phyloP scores from a whole-genome alignment of 2,888 invertebrate species.

The Gastracanthus pulcherrimus region DNA sequence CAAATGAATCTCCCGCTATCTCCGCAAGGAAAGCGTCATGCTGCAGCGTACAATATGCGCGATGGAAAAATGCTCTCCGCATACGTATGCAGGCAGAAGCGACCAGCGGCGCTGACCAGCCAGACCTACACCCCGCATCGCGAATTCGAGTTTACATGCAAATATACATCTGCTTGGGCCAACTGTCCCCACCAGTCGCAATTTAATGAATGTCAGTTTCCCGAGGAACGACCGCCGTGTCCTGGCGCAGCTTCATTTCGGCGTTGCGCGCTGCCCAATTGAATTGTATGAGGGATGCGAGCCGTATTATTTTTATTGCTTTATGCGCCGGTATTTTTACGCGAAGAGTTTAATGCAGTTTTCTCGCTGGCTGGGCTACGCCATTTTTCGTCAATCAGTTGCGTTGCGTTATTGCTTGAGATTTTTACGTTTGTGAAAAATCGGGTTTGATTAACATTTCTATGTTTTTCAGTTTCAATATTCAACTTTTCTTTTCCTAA shows the following conservation, averaged over 20 bases:
- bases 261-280: background rate
- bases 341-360: no score
- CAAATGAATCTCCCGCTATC: background rate
- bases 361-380: no score
- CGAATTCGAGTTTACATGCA: slow-evolving; percentile 55
- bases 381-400: no score
- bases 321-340: no score
- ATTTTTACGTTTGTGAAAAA: no score
- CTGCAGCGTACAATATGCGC: background rate
- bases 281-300: slow-evolving; percentile 22
- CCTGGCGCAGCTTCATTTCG: slow-evolving; percentile 23
- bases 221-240: slow-evolving; percentile 1
- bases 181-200: slow-evolving; percentile 28
- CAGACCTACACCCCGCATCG: no score
- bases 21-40: background rate
- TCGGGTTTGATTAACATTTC: no score
- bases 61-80: background rate
- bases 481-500: no score
- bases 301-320: slow-evolving; percentile 8
- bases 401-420: no score
- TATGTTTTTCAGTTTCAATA: no score
- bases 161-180: slow-evolving; percentile 48
- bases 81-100: background rate
- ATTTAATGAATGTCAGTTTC: slow-evolving; percentile 45
- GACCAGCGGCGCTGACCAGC: background rate